Base-by-base conservation (phyloP, 2,113 vertebrate species). In the Nothocercus julius region DNA sequence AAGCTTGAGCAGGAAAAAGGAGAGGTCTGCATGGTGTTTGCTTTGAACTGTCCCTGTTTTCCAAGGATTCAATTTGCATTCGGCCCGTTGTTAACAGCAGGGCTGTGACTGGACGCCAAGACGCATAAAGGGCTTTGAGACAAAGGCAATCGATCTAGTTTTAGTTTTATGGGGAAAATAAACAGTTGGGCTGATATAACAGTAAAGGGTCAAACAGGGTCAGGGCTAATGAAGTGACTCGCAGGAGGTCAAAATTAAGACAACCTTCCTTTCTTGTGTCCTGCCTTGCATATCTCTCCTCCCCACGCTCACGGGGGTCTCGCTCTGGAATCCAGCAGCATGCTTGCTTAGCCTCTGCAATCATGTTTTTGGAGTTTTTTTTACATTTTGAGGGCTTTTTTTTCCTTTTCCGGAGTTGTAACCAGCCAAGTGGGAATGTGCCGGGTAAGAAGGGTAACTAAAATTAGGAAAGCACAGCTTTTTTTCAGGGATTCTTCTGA, bases 111-210 rank as follows among this genome's bases (percentile, higher is more conserved):
- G 95, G 89, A 95, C 47, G 56, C 87, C 82, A 15, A 86, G 93
- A 21, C 51, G 53, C 89, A 87, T 84, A 87, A 94, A 97, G 92
- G 80, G 81, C 63, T 93, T 63, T 75, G 89, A 96, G 88, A 89
- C 89, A 96, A 90, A 94, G 94, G 69, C 80, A 77, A 96, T 97
- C 47, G 81, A 97, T 97, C 64, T 17, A 38, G 68, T 84, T 95
- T 96, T 95, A 94, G 89, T 85, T 93, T 96, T 96, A 97, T 95
- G 96, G 94, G 86, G 89, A 97, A 95, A 96, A 96, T 93, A 96
- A 97, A 95, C 93, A 92, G 69, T 94, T 93, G 44, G 82, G 73
- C 89, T 95, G 92, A 81, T 93, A 88, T 34, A 93, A 87, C 82
- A 92, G 91, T 80, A 91, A 94, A 96, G 91, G 92, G 75, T 96